phyloP scores from a whole-genome alignment of 2,888 invertebrate species.

The Epirrita christyi region DNA sequence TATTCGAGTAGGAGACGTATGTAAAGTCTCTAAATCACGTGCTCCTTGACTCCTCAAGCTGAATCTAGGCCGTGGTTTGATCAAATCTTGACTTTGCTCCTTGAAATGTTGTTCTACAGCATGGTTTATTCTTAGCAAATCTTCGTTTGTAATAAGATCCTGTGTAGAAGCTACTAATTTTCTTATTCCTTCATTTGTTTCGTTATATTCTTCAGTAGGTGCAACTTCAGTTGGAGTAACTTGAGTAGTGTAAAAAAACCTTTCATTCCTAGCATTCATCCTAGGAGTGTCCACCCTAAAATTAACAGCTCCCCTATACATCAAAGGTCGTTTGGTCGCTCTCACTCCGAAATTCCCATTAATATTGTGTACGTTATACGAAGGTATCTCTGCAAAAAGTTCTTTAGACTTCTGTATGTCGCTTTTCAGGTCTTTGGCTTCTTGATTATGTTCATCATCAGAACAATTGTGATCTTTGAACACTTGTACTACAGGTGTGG shows the following conservation, averaged over 20 bases:
- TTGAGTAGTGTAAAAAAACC: conserved; percentile 60
- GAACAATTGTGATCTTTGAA: conserved; percentile 72
- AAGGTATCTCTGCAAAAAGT: conserved; percentile 51
- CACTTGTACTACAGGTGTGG: conserved; percentile 63
- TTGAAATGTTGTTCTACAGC: conserved; percentile 65
- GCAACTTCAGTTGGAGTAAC: conserved; percentile 43
- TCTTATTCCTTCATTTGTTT: conserved; percentile 65
- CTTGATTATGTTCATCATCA: conserved; percentile 46
- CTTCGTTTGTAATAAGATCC: conserved; percentile 86
- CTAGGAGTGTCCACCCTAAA: conserved; percentile 62
- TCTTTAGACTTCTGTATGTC: conserved; percentile 53
- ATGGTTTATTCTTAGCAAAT: conserved; percentile 86
- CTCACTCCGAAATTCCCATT: conserved; percentile 65
- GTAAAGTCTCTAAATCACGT: conserved; percentile 42
- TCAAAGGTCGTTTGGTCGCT: conserved; percentile 47
- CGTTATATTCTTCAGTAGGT: conserved; percentile 37
- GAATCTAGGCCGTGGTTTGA: conserved; percentile 60
- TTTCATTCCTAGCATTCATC: conserved; percentile 63
- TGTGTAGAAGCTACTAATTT: conserved; percentile 84
- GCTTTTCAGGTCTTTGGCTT: conserved; percentile 45
- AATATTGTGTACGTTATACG: conserved; percentile 53
- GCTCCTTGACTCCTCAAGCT: conserved; percentile 47
- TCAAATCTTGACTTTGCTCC: conserved; percentile 63
- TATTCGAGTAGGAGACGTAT: conserved; percentile 54
- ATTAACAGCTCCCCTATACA: conserved; percentile 57